Evolutionary conservation across 2,113 vertebrate genomes (phyloP), one percentile per base, ranked within the genome.

Genomic region (Zosterops borbonicus): DNA sequence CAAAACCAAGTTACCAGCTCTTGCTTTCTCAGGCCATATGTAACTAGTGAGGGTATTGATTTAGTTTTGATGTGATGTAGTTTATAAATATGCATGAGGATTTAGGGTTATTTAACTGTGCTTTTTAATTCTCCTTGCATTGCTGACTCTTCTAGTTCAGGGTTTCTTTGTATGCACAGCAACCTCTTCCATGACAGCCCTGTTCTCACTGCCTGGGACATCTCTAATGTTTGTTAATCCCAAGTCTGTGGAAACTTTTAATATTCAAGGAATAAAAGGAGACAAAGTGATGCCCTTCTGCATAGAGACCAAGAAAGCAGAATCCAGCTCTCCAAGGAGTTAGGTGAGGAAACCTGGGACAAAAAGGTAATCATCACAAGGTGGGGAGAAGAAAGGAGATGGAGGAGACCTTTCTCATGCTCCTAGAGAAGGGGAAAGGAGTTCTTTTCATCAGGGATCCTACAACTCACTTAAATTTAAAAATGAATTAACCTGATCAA

Each of bases 71-170:
- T 91, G 97, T 91, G 27, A 65, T 91, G 93, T 85, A 49, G 58
- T 95, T 96, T 96, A 98, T 98, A 97, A 98, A 98, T 98, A 98
- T 98, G 97, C 96, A 98, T 98, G 94, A 98, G 96, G 95, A 94
- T 96, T 91, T 92, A 91, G 55, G 78, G 96, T 97, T 97, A 96
- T 96, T 97, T 98, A 94, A 96, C 95, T 88, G 96, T 89, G 95
- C 90, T 96, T 97, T 97, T 97, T 97, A 96, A 98, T 98, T 98
- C 98, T 97, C 94, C 95, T 96, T 83, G 89, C 93, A 56, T 97
- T 96, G 94, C 97, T 97, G 97, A 97, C 91, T 97, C 96, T 96
- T 95, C 75, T 93, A 92, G 96, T 93, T 3, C 14, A 95, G 94
- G 84, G 90, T 96, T 96, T 95, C 91, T 98, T 96, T 89, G 94